Conservation (phyloP, 1,140 invertebrate genomes). For the Cephus cinctus region DNA sequence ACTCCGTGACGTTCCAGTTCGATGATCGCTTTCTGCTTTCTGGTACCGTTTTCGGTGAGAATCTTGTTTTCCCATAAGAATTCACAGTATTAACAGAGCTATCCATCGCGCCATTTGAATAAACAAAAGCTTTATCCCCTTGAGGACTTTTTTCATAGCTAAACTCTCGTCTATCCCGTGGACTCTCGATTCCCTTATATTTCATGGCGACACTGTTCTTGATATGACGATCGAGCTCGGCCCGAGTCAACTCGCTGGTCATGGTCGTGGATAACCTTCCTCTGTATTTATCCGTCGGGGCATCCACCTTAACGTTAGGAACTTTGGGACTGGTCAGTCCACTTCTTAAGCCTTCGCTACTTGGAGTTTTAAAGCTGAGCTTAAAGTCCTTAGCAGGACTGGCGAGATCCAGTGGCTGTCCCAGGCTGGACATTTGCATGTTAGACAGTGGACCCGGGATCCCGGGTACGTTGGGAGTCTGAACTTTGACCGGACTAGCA, state of each 20-base stretch:
- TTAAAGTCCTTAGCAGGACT: constrained; percentile 37
- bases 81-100: constrained; percentile 11
- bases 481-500: constrained; percentile 38
- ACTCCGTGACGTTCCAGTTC: constrained; percentile 28
- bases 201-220: constrained; percentile 19
- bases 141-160: constrained; percentile 29
- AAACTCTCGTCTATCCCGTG: constrained; percentile 27
- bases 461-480: constrained; percentile 20
- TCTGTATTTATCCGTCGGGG: constrained; percentile 21
- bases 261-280: constrained; percentile 13
- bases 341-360: constrained; percentile 16
- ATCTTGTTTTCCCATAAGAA: constrained; percentile 31
- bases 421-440: constrained; percentile 8
- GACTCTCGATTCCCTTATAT: constrained; percentile 21
- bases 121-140: constrained; percentile 23
- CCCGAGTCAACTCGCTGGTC: constrained; percentile 14
- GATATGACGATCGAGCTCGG: constrained; percentile 27
- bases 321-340: constrained; percentile 29
- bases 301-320: constrained; percentile 23
- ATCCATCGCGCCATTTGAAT: constrained; percentile 20
- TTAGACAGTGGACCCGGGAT: constrained; percentile 20
- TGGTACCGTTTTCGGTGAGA: constrained; percentile 23
- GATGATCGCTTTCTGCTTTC: constrained; percentile 30
- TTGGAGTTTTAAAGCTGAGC: constrained; percentile 27
- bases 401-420: constrained; percentile 35